Evolutionary conservation across 2,113 vertebrate species (phyloP).

Genomic region (Clarias macrocephalus): DNA sequence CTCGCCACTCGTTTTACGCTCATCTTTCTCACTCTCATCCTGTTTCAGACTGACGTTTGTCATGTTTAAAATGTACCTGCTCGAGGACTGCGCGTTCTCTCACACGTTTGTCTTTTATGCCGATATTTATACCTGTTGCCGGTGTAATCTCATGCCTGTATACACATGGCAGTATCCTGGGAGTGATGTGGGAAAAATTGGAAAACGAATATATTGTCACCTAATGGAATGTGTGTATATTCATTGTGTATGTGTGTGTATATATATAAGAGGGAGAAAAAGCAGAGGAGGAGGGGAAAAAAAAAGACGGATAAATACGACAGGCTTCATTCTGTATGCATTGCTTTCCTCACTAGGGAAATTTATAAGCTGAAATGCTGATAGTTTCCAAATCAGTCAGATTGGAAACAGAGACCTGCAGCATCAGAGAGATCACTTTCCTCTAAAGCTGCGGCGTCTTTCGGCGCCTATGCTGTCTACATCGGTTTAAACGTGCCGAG

Average conservation of each 20-base stretch:
- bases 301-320: slow-evolving; percentile 58
- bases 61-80: slow-evolving; percentile 39
- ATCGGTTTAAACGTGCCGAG: not conserved
- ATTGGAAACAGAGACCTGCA: slow-evolving; percentile 37
- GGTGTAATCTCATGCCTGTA: slow-evolving; percentile 57
- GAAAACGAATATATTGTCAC: slow-evolving; percentile 33
- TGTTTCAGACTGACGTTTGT: slow-evolving; percentile 28
- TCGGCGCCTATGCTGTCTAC: not conserved
- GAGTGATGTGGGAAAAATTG: slow-evolving; percentile 37
- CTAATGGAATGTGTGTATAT: slow-evolving; percentile 30
- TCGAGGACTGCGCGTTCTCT: slow-evolving; percentile 37
- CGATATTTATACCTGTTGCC: slow-evolving; percentile 56
- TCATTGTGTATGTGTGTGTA: not conserved
- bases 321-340: slow-evolving; percentile 63
- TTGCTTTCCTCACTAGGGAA: slow-evolving; percentile 67
- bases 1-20: too few relatives aligned
- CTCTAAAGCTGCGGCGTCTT: slow-evolving; percentile 38
- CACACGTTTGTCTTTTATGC: slow-evolving; percentile 14
- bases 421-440: slow-evolving; percentile 52
- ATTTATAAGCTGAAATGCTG: slow-evolving; percentile 58
- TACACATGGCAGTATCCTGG: slow-evolving; percentile 46
- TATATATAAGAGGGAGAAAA: not conserved
- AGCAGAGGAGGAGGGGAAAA: not conserved
- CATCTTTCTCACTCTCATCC: not conserved
- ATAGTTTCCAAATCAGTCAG: slow-evolving; percentile 65